A percentile compares a stretch with the other conserved stretches of the same genome.
These are phyloP conservation scores for Nymphalis urticae DNA, from an alignment of 2,888 invertebrate genomes.

Conservation along the genomic window DNA sequence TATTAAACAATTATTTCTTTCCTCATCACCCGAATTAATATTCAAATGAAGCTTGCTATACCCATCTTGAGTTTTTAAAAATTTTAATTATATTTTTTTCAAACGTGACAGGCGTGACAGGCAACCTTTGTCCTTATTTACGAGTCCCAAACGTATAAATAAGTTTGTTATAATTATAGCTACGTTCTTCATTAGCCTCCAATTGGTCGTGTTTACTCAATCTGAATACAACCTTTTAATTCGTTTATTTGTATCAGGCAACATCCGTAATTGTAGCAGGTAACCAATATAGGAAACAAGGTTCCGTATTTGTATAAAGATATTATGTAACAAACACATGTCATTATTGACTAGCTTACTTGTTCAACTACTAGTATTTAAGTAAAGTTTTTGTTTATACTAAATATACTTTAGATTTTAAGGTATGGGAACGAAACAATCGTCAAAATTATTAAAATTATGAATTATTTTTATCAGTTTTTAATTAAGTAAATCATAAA, in stretches of 20 bases:
- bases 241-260: not conserved
- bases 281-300: not conserved
- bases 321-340: too few species aligned
- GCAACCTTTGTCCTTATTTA: slow-evolving; percentile 27
- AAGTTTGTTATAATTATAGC: slow-evolving; percentile 27
- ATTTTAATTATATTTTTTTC: slow-evolving; percentile 32
- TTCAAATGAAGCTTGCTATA: slow-evolving; percentile 28
- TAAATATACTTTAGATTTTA: too few species aligned
- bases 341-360: too few species aligned
- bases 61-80: slow-evolving; percentile 27
- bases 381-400: too few species aligned
- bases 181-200: slow-evolving; percentile 42
- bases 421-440: too few species aligned
- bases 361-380: too few species aligned
- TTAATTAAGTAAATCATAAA: too few species aligned
- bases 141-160: slow-evolving; percentile 27
- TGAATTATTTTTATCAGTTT: too few species aligned
- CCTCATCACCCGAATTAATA: slow-evolving; percentile 25
- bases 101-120: slow-evolving; percentile 21
- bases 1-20: slow-evolving; percentile 23
- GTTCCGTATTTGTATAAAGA: not conserved
- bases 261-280: not conserved
- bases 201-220: slow-evolving; percentile 46
- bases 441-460: too few species aligned
- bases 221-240: slow-evolving; percentile 46